Evolutionary conservation across 2,888 invertebrate species (phyloP).

Genomic region (Julus scandinavius): DNA sequence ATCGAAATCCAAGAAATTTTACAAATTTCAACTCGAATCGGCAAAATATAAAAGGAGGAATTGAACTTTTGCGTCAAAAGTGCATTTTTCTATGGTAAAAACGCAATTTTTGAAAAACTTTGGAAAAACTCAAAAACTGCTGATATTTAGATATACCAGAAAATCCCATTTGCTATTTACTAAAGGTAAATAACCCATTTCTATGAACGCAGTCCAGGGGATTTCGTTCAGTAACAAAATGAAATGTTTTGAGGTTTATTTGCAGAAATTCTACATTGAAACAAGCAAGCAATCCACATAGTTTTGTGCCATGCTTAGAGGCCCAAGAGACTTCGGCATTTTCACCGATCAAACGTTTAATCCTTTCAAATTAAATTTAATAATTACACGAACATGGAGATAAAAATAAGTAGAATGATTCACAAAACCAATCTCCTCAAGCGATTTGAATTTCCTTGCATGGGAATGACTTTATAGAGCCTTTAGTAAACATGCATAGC

Average conservation of each 20-base stretch:
- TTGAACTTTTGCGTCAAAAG: too few species aligned
- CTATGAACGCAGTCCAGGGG: neutral
- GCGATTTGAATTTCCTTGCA: neutral
- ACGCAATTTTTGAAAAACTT: too few species aligned
- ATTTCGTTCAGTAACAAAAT: neutral
- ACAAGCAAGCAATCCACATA: neutral
- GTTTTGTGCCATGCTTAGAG: neutral
- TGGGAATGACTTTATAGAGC: too few species aligned
- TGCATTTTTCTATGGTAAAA: too few species aligned
- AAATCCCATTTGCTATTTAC: too few species aligned
- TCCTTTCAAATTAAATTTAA: constrained; percentile 30
- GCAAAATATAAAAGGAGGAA: too few species aligned
- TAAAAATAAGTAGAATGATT: constrained; percentile 1
- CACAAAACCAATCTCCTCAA: neutral
- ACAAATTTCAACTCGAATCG: too few species aligned
- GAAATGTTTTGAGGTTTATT: neutral
- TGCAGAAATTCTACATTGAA: neutral
- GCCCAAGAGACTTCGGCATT: neutral
- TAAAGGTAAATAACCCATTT: neutral
- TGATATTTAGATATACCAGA: too few species aligned
- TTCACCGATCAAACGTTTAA: constrained; percentile 5
- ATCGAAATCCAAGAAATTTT: too few species aligned
- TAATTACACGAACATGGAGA: constrained; percentile 10
- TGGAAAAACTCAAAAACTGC: too few species aligned
- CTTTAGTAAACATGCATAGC: neutral